Percentiles rank a stretch among this genome's conserved stretches.
Evolutionary conservation across 2,797 vertebrate genomes (phyloP).

Genomic region (Alfaro cultratus): DNA sequence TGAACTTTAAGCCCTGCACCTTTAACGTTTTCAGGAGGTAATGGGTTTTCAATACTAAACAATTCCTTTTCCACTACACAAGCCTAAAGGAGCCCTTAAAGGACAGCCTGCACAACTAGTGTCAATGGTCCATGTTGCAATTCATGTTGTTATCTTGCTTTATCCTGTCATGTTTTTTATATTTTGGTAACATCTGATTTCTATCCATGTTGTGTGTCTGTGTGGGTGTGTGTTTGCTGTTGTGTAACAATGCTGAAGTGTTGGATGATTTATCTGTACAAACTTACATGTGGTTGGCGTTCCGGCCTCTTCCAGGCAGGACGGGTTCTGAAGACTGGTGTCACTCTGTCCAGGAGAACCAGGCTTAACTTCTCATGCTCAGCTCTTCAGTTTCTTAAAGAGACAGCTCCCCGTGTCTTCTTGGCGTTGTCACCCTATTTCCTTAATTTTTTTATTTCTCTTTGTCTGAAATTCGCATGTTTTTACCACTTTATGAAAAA

Average conservation of each 20-base stretch:
- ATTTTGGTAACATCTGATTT: constrained; percentile 54
- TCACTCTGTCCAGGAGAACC: neutral
- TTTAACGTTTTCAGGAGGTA: neutral
- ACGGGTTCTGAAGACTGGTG: constrained; percentile 40
- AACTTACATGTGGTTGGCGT: constrained; percentile 43
- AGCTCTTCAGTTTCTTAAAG: constrained; percentile 10
- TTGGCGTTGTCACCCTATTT: constrained; percentile 57
- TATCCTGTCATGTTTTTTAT: constrained; percentile 11
- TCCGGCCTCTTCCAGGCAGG: constrained; percentile 59
- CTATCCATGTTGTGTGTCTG: constrained; percentile 34
- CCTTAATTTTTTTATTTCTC: constrained; percentile 56
- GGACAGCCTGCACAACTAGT: constrained; percentile 80
- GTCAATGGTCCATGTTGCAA: constrained; percentile 82
- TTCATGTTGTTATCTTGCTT: constrained; percentile 66
- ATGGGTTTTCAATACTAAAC: constrained; percentile 29
- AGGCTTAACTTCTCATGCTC: neutral
- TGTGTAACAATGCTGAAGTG: constrained; percentile 3
- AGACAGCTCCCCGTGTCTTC: constrained; percentile 25
- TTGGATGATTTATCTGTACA: constrained; percentile 15
- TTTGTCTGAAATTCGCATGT: constrained; percentile 89
- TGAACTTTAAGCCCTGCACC: neutral
- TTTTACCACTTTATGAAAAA: constrained; percentile 72
- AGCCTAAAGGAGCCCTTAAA: constrained; percentile 49
- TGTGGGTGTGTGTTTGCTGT: constrained; percentile 17
- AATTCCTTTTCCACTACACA: constrained; percentile 1